phyloP scores from a whole-genome alignment of 2,888 invertebrate species.

The Lasioglossum vierecki region DNA sequence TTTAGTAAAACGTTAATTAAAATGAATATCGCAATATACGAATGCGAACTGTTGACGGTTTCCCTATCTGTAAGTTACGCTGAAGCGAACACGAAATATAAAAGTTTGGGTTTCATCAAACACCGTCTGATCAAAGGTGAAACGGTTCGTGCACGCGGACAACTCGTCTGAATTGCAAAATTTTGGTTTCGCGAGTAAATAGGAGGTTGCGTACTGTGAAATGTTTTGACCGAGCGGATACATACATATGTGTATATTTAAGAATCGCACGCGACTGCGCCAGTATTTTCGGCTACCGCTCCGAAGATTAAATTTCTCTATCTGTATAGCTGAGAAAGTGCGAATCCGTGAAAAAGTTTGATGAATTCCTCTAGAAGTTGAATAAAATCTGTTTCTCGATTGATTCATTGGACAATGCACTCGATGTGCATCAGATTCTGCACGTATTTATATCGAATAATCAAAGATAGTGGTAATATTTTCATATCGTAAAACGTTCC shows the following conservation, averaged over 20 bases:
- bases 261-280: neutral
- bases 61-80: neutral
- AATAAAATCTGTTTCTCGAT: constrained; percentile 21
- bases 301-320: constrained; percentile 35
- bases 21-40: neutral
- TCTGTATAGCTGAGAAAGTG: neutral
- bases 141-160: neutral
- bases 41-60: neutral
- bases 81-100: neutral
- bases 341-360: constrained; percentile 34
- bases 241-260: neutral
- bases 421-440: constrained; percentile 2
- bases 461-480: constrained; percentile 22
- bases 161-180: constrained; percentile 18
- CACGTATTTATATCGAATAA: constrained; percentile 34
- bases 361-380: constrained; percentile 28
- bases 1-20: constrained; percentile 6
- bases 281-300: neutral
- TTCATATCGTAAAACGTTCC: neutral
- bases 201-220: neutral
- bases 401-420: neutral
- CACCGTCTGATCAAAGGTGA: constrained; percentile 27
- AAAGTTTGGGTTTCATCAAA: constrained; percentile 23
- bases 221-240: neutral
- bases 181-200: neutral